A percentile compares a stretch with the other conserved stretches of the same genome.
phyloP scores from a whole-genome alignment of 2,113 vertebrate genomes.

The Eclectus roratus region DNA sequence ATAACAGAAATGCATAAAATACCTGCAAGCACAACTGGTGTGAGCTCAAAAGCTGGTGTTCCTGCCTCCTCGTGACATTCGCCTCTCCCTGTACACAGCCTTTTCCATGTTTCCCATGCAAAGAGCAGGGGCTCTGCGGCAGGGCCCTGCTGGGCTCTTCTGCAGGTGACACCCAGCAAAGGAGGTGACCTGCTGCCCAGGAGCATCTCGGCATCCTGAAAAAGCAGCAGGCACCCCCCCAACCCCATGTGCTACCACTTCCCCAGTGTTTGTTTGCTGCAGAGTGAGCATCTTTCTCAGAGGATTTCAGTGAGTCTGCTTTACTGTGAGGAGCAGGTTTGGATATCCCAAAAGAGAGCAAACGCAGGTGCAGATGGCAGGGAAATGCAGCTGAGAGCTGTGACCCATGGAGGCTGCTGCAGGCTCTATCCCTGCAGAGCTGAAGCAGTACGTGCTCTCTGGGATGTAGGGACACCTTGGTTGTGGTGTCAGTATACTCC shows the following conservation, averaged over 20 bases:
- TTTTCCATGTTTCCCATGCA: background rate
- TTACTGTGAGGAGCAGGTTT: background rate
- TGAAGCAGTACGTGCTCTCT: background rate
- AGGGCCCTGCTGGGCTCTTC: background rate
- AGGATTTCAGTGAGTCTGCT: background rate
- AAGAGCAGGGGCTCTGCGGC: rapidly evolving
- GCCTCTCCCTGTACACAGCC: background rate
- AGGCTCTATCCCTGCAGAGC: background rate
- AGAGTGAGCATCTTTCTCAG: background rate
- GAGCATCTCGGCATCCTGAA: background rate
- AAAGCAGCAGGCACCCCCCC: background rate
- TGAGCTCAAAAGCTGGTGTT: background rate
- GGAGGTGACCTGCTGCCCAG: background rate
- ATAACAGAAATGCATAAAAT: background rate
- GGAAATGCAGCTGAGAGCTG: rapidly evolving
- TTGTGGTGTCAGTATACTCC: background rate
- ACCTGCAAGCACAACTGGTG: background rate
- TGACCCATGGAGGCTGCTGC: background rate
- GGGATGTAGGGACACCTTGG: background rate
- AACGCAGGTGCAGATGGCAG: background rate
- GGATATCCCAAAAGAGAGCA: background rate
- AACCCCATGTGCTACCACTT: background rate
- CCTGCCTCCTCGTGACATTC: background rate
- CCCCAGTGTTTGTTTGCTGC: background rate
- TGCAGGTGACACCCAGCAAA: background rate